Conservation (phyloP, 2,888 invertebrate species). For the Lasius platythorax region DNA sequence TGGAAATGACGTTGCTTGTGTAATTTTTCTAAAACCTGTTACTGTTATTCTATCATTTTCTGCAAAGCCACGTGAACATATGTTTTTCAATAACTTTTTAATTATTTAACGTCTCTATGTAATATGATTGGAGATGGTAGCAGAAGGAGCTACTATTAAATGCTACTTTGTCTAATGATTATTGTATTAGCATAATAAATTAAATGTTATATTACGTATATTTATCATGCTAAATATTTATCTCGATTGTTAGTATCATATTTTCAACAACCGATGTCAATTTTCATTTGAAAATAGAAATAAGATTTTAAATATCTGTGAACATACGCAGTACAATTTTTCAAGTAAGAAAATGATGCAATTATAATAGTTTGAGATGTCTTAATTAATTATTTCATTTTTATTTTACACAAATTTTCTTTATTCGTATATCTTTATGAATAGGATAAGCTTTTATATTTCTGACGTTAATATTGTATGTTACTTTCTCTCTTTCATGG, state of each 20-base stretch:
- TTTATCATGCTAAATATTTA: neutral
- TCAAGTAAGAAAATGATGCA: neutral
- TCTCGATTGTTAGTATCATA: neutral
- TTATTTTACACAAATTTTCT: neutral
- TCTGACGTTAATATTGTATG: neutral
- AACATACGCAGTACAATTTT: neutral
- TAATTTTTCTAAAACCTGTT: neutral
- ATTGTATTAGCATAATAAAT: neutral
- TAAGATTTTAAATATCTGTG: neutral
- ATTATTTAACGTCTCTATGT: neutral
- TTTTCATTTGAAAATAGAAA: neutral
- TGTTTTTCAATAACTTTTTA: neutral
- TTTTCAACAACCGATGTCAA: neutral
- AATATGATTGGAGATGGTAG: neutral
- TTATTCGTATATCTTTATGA: neutral
- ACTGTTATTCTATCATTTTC: neutral
- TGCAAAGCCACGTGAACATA: neutral
- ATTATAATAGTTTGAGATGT: neutral
- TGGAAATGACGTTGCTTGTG: neutral
- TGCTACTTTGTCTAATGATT: neutral
- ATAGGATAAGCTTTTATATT: neutral
- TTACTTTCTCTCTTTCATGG: neutral
- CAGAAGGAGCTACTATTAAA: neutral
- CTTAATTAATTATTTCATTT: constrained; percentile 5
- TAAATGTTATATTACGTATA: neutral